A percentile compares a stretch with the other conserved stretches of the same genome.
These are phyloP conservation scores for Cisticola juncidis DNA, from an alignment of 2,113 vertebrate species.

Conservation along the genomic window DNA sequence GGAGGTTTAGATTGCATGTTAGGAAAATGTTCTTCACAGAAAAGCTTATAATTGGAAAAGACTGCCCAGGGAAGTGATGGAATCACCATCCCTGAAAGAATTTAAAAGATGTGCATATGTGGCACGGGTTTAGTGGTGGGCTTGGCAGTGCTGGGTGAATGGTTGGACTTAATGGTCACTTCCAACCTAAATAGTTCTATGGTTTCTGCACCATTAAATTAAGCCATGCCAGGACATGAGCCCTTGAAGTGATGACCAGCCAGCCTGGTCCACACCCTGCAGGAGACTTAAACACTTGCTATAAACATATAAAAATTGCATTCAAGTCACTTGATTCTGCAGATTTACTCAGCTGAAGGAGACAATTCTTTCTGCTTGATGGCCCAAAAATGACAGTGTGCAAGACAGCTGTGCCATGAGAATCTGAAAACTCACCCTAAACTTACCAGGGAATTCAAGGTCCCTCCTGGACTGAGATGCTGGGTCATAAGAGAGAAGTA, in stretches of 20 bases:
- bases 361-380: neutral
- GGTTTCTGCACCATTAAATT: neutral
- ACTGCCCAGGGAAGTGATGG: neutral
- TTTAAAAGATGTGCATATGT: neutral
- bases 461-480: neutral
- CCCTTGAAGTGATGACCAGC: neutral
- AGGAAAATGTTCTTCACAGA: neutral
- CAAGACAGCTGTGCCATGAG: neutral
- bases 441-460: neutral
- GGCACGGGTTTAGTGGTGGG: neutral
- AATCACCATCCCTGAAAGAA: too few relatives aligned
- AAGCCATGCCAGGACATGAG: neutral
- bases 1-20: neutral
- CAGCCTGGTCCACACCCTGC: neutral
- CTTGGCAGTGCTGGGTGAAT: neutral
- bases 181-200: neutral
- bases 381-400: neutral
- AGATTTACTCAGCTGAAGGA: neutral
- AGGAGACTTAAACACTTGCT: neutral
- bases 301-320: neutral
- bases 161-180: fast-evolving
- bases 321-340: neutral
- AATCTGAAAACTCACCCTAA: neutral
- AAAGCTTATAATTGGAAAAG: neutral
- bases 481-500: neutral